Evolutionary conservation across 2,888 invertebrate species (phyloP), one percentile per base, ranked within the genome.

Genomic region (Ennomos fuscantarius): DNA sequence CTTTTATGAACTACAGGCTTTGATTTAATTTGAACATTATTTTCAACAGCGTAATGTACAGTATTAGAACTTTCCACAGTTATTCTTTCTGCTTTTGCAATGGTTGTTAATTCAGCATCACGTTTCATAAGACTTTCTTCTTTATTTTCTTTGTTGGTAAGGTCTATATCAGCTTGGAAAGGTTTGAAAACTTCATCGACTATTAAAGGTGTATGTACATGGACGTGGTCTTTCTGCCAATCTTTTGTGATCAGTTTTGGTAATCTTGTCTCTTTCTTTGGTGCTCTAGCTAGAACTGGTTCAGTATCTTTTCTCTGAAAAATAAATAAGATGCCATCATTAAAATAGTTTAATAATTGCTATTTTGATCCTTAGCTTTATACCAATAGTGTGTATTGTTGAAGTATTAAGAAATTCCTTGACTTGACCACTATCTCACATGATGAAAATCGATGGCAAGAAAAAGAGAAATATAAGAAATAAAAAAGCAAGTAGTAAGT

Each of bases 111-210:
- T 34, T 53, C 36, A 37, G 9, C 12, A 13, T 59, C 37, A 34
- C 51, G 50, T 15, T 55, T 45, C 1, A 32, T 13, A 13, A 51
- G 39, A 56, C 50, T 63, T 48, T 70, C 60, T 34, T 41, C 55
- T 5, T 60, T 70, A 48, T 56, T 43, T 0, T 1, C 43, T 10
- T 52, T 11, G 0, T 24, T 44, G 44, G 53, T 58, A 47, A 48
- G 33, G n/a, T 57, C 58, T 44, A 33, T 24, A 55, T 63, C 63
- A 11, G 43, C 8, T 43, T 62, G 42, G 9, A 64, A 65, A 9
- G 68, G 63, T 66, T 85, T 83, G 8, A 81, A 62, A 15, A 83
- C 49, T 68, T 81, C 82, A 31, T 85, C 73, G 0, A 84, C 78
- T 37, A 86, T 82, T 61, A 75, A 76, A 0, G 86, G 85, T 50